Evolutionary conservation across 53 echinoderm and acorn worm species (phyloP).

Genomic region (Stichopus horrens): DNA sequence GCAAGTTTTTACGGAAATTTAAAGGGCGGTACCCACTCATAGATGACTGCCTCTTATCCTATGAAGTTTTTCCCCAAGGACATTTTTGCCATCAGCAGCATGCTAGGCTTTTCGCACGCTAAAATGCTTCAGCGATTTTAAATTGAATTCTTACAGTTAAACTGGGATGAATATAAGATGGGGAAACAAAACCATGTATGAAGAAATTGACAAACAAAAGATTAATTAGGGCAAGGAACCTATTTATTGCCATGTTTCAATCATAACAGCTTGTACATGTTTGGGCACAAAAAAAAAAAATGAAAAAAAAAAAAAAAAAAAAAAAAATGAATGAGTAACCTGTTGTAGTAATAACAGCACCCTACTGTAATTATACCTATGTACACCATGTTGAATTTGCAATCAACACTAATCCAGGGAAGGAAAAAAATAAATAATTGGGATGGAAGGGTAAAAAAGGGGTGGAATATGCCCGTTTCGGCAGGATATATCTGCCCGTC

Average conservation of each 20-base stretch:
- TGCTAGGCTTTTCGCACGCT: too few species aligned
- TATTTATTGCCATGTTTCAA: conserved; percentile 42
- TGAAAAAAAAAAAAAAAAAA: not conserved
- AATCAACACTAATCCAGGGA: conserved; percentile 21
- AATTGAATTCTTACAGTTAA: too few species aligned
- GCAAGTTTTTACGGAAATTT: too few species aligned
- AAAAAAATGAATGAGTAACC: not conserved
- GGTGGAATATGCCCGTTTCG: not conserved
- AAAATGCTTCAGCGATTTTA: too few species aligned
- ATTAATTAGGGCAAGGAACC: conserved; percentile 36
- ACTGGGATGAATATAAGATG: too few species aligned
- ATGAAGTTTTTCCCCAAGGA: too few species aligned
- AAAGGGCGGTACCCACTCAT: too few species aligned
- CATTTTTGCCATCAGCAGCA: too few species aligned
- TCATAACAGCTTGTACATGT: conserved; percentile 45
- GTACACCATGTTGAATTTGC: conserved; percentile 27
- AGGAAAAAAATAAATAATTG: not conserved
- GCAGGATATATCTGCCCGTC: not conserved
- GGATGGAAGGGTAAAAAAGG: not conserved
- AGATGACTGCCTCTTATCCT: too few species aligned
- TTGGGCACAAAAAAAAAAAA: conserved; percentile 26
- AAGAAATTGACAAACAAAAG: not conserved
- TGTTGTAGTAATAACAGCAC: conserved; percentile 22
- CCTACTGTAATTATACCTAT: conserved; percentile 30
- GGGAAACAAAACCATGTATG: not conserved